Base-by-base conservation (phyloP, 2,113 vertebrate genomes). In the Danio rerio region DNA sequence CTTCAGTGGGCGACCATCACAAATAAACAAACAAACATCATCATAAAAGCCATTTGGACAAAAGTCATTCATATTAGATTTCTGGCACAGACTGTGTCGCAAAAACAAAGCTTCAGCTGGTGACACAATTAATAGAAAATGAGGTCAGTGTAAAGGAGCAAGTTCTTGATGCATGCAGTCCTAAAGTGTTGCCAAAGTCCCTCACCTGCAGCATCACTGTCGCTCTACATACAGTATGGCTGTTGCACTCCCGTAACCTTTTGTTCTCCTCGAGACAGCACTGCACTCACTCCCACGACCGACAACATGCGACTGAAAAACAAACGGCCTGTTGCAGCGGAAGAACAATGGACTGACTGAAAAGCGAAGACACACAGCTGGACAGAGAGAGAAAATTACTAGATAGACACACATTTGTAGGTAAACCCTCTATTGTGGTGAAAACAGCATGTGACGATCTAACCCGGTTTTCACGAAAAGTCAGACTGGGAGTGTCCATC, bases 231-330 rank as follows among this genome's bases (percentile, higher is more conserved):
- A 31, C 31, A 31, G 31, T n/a, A 65, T 9, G 65, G 7, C 6
- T 8, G 6, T 65, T 84, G 65, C 59, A 84, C 77, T 72, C 42
- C 53, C 7, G 65, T 83, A 83, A 85, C 81, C 75, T 69, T 74
- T 80, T 78, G 68, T 69, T 80, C 75, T 76, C 43, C 56, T 58
- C 69, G n/a, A 78, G 56, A 45, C 59, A 66, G 10, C 52, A 7
- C 73, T 61, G 18, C 52, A 53, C 68, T 87, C 45, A 74, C 75
- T 80, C 68, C 59, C 70, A 61, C 31, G 31, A 31, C 31, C 50
- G 42, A 76, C 74, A 70, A 61, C 63, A 10, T 10, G 47, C 61
- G 43, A 56, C 61, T 47, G 61, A 45, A 76, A 79, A 84, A 66
- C 75, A 84, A 75, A 75, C 5, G 65, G 63, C 68, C 53, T 42